Conservation (phyloP, 1,140 invertebrate species). For the Drosophila takahashii region DNA sequence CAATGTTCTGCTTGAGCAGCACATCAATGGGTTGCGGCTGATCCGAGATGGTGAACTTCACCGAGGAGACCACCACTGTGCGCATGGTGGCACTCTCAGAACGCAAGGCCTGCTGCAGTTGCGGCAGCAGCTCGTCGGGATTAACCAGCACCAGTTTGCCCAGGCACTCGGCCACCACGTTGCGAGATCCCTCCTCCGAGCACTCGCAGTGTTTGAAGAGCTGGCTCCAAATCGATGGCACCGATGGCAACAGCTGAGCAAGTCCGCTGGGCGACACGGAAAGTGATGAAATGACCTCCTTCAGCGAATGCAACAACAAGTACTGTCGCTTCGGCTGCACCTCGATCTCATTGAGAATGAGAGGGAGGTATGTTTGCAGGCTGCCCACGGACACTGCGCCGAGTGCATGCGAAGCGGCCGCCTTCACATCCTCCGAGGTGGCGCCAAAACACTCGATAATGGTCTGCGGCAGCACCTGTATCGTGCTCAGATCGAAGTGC, state of each 20-base stretch:
- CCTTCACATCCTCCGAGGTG: conserved; percentile 95
- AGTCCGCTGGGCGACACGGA: conserved; percentile 91
- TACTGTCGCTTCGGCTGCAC: conserved; percentile 97
- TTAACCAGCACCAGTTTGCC: conserved; percentile 99
- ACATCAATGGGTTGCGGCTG: conserved; percentile 97
- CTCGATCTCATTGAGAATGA: conserved; percentile 97
- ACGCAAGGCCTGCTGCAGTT: conserved; percentile 91
- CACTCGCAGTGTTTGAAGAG: conserved; percentile 98
- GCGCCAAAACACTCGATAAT: conserved; percentile 92
- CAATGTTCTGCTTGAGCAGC: conserved; percentile 94
- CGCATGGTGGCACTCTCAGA: conserved; percentile 94
- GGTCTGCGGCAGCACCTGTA: conserved; percentile 90
- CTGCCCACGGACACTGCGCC: conserved; percentile 98
- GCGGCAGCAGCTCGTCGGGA: conserved; percentile 92
- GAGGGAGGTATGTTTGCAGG: conserved; percentile 96
- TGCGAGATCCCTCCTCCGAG: conserved; percentile 97
- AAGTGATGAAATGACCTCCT: conserved; percentile 97
- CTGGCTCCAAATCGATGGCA: conserved; percentile 94
- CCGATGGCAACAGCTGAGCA: conserved; percentile 92
- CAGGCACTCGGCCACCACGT: conserved; percentile 99
- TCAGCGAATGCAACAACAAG: conserved; percentile 97
- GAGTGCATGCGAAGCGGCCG: conserved; percentile 97
- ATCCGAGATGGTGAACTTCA: conserved; percentile 99
- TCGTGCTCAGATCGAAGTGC: conserved; percentile 94
- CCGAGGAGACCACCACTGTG: conserved; percentile 98